phyloP scores from a whole-genome alignment of 2,888 invertebrate species.

The Drosophila siamana region DNA sequence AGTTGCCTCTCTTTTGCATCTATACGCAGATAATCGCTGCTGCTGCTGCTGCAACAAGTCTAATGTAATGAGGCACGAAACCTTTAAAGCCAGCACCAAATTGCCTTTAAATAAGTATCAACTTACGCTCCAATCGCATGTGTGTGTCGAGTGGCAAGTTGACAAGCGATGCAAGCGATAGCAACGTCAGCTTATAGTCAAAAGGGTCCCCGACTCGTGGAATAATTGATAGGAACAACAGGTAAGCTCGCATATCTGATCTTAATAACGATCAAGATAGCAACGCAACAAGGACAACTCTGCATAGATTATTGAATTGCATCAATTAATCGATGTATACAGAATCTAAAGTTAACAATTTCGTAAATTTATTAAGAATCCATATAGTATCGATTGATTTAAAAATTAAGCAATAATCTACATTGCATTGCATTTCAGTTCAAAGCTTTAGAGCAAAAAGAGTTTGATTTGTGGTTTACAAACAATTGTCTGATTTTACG shows the following conservation, averaged over 20 bases:
- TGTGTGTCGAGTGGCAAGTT: constrained; percentile 25
- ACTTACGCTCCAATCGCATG: constrained; percentile 14
- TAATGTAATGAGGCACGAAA: constrained; percentile 67
- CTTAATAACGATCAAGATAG: background rate
- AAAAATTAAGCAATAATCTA: no score
- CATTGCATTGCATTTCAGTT: no score
- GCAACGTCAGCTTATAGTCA: background rate
- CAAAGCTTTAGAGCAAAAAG: no score
- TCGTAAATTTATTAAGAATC: no score
- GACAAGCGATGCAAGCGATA: constrained; percentile 48
- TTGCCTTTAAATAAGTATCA: constrained; percentile 27
- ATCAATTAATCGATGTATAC: background rate
- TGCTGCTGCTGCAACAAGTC: constrained; percentile 28
- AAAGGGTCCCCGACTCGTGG: constrained; percentile 3
- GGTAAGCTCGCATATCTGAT: background rate
- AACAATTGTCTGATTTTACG: no score
- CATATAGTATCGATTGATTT: no score
- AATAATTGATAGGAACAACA: constrained; percentile 9
- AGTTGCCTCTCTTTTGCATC: constrained; percentile 52
- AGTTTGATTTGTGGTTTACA: no score
- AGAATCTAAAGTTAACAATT: no score
- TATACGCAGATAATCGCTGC: constrained; percentile 61
- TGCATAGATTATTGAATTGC: background rate
- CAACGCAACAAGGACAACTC: background rate
- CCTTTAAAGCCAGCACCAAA: constrained; percentile 37